Evolutionary conservation across 2,113 vertebrate species (phyloP).

Genomic region (Larimichthys crocea): DNA sequence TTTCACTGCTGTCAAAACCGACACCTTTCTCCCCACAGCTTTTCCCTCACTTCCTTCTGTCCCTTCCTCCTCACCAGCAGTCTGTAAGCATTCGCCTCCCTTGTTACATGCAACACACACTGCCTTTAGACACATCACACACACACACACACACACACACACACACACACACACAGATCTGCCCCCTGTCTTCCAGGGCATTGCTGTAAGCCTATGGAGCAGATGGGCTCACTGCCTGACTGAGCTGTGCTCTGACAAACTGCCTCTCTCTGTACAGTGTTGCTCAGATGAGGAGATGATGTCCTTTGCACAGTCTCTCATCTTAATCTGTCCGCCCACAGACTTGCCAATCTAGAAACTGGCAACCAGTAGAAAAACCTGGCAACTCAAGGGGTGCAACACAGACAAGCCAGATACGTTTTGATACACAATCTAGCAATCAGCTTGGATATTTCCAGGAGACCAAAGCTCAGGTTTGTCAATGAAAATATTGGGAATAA

Average conservation of each 20-base stretch:
- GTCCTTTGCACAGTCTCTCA: slow-evolving; percentile 58
- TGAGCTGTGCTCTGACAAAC: slow-evolving; percentile 71
- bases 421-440: slow-evolving; percentile 2
- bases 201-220: slow-evolving; percentile 67
- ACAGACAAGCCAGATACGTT: slow-evolving; percentile 3
- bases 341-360: slow-evolving; percentile 51
- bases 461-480: slow-evolving; percentile 1
- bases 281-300: slow-evolving; percentile 61
- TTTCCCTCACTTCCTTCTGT: slow-evolving; percentile 50
- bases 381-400: slow-evolving; percentile 9
- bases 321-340: slow-evolving; percentile 61
- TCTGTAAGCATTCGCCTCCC: slow-evolving; percentile 28
- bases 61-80: slow-evolving; percentile 40
- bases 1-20: slow-evolving; percentile 62
- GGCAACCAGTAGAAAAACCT: slow-evolving; percentile 55
- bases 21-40: slow-evolving; percentile 59
- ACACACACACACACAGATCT: slow-evolving; percentile 9
- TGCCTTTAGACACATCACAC: slow-evolving; percentile 26
- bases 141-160: background rate
- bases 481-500: slow-evolving; percentile 14
- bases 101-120: slow-evolving; percentile 42
- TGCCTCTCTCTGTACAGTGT: slow-evolving; percentile 57
- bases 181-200: slow-evolving; percentile 59
- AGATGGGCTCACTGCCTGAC: slow-evolving; percentile 76
- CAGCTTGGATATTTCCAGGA: background rate